These are phyloP conservation scores for Apolygus lucorum DNA, from an alignment of 1,140 invertebrate species.

Conservation along the genomic window DNA sequence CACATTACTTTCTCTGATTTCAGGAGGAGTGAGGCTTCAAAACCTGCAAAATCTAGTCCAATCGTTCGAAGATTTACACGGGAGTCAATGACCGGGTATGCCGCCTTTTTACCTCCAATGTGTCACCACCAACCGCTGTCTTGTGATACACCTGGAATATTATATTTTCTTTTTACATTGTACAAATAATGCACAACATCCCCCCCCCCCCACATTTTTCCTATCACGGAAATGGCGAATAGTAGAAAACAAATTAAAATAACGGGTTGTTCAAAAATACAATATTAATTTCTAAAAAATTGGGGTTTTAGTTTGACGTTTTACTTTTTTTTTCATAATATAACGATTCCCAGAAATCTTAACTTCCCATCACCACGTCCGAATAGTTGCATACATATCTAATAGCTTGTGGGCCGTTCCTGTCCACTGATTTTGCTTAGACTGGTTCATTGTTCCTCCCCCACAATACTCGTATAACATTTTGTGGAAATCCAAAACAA, in stretches of 20 bases:
- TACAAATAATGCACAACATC: neutral
- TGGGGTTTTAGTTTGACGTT: neutral
- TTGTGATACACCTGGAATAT: neutral
- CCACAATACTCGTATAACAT: neutral
- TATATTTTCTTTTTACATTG: neutral
- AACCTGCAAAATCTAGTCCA: conserved; percentile 12
- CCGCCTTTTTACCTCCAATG: neutral
- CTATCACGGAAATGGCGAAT: neutral
- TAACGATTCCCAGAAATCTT: neutral
- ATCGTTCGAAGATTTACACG: conserved; percentile 2
- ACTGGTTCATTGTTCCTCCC: conserved; percentile 12
- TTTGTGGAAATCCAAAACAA: neutral
- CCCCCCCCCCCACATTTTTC: neutral
- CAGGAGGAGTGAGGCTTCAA: neutral
- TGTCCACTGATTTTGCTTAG: neutral
- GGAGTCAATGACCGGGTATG: conserved; percentile 8
- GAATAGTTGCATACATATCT: neutral
- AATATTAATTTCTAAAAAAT: neutral
- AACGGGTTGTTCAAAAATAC: neutral
- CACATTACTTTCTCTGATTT: neutral
- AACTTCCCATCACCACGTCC: neutral
- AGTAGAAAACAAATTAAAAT: neutral
- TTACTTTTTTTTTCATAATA: neutral
- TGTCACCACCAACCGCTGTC: neutral
- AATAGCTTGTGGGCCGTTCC: neutral